A percentile compares a stretch with the other conserved stretches of the same genome.
phyloP scores from a whole-genome alignment of 2,888 invertebrate species.

The Rotaria magnacalcarata region DNA sequence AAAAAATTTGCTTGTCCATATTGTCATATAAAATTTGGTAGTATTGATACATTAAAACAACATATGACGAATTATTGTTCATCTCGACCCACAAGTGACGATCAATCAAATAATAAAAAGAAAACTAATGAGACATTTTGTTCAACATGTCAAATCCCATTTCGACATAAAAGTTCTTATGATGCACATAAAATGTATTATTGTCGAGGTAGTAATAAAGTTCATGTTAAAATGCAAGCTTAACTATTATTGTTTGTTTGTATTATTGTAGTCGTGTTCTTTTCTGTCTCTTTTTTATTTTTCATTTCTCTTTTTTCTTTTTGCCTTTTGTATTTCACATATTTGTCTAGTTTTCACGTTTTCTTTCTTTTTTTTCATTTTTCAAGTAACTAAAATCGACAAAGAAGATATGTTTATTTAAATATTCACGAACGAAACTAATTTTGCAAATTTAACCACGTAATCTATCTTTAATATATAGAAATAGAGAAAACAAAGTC shows the following conservation, averaged over 20 bases:
- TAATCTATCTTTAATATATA: no score
- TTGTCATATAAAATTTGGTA: conserved; percentile 89
- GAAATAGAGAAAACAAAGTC: no score
- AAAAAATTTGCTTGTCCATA: conserved; percentile 71
- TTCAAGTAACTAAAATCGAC: conserved; percentile 1
- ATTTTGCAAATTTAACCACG: no score
- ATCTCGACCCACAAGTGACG: background rate
- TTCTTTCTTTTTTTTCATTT: background rate
- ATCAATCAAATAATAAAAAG: background rate
- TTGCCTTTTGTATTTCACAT: background rate
- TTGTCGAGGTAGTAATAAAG: background rate
- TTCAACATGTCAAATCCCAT: conserved; percentile 3
- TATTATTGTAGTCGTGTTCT: background rate
- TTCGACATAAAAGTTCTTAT: conserved; percentile 11
- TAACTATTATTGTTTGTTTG: background rate
- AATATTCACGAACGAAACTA: no score
- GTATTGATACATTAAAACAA: conserved; percentile 82
- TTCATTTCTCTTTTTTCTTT: background rate
- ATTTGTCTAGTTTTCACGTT: background rate
- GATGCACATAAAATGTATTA: conserved; percentile 37
- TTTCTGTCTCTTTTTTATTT: background rate
- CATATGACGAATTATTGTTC: conserved; percentile 91
- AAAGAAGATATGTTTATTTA: background rate
- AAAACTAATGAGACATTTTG: background rate
- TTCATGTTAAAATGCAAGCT: background rate